Base-by-base conservation (phyloP, 2,797 vertebrate species). In the Delichon dasypus region DNA sequence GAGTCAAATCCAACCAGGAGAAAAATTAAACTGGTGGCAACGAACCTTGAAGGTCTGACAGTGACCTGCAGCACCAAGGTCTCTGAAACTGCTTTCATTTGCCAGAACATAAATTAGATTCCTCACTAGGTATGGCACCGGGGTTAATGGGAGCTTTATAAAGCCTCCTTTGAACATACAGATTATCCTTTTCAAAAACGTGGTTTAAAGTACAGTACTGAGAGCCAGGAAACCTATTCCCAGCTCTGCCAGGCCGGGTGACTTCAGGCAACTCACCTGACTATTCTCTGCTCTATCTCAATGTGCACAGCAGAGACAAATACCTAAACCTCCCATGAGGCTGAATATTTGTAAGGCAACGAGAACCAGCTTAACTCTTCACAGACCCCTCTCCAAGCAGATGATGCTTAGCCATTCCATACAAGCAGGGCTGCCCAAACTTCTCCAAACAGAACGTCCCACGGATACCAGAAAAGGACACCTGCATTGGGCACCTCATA, bases 101-200 rank as follows among this genome's bases (percentile, higher is more conserved):
- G 89, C 95, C 90, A 95, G 94, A 87, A 96, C 85, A 96, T 93
- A 96, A 96, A 96, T 97, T 94, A 96, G 91, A 94, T 80, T 96
- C 89, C 85, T 96, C 85, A 54, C 95, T 91, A 96, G 91, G 89
- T 95, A 94, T 5, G 4, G 77, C 95, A 90, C 74, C 0, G 1
- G 77, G 95, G 95, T 95, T 96, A 96, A 96, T 94, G 94, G 88
- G 85, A 96, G 88, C 88, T 95, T 91, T 95, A 94, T 89, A 95
- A 90, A 96, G 86, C 91, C 74, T 80, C 91, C 94, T 96, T 91
- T 94, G 93, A 96, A 96, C 77, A 67, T 32, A 91, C 67, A 96
- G 94, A 96, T 96, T 87, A 96, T 92, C 90, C 90, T 79, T 95
- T 93, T 90, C 83, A 84, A 76, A 93, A 95, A 88, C 88, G 70